phyloP scores from a whole-genome alignment of 2,797 vertebrate species.

The Hemitrygon akajei region DNA sequence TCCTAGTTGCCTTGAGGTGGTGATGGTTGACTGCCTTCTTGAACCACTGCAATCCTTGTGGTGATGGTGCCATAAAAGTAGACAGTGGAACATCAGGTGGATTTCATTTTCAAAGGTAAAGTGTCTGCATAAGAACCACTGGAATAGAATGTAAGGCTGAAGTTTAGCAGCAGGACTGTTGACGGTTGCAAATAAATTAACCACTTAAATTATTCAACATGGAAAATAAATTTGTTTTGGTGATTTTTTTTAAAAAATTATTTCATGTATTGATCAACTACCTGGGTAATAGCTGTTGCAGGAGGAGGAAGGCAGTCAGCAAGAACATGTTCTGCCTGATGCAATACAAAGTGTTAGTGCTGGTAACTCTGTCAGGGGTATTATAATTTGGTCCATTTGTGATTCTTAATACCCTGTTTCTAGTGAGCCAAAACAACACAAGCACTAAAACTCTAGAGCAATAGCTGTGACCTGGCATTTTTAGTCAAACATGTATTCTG shows the following conservation, averaged over 20 bases:
- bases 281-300: background rate
- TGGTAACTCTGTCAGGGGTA: background rate
- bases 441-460: background rate
- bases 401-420: background rate
- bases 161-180: constrained; percentile 18
- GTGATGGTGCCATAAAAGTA: constrained; percentile 36
- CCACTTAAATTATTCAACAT: constrained; percentile 19
- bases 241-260: background rate
- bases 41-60: constrained; percentile 35
- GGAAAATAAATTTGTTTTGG: background rate
- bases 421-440: background rate
- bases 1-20: constrained; percentile 35
- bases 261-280: background rate
- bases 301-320: background rate
- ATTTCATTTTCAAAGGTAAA: constrained; percentile 32
- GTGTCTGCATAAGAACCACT: constrained; percentile 31
- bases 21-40: constrained; percentile 34
- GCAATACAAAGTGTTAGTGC: background rate
- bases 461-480: background rate
- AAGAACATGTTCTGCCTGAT: background rate
- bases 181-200: background rate
- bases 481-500: background rate
- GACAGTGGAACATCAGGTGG: constrained; percentile 35
- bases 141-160: constrained; percentile 21
- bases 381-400: background rate